Conservation (phyloP, 2,888 invertebrate genomes). For the Caenorhabditis sp. region DNA sequence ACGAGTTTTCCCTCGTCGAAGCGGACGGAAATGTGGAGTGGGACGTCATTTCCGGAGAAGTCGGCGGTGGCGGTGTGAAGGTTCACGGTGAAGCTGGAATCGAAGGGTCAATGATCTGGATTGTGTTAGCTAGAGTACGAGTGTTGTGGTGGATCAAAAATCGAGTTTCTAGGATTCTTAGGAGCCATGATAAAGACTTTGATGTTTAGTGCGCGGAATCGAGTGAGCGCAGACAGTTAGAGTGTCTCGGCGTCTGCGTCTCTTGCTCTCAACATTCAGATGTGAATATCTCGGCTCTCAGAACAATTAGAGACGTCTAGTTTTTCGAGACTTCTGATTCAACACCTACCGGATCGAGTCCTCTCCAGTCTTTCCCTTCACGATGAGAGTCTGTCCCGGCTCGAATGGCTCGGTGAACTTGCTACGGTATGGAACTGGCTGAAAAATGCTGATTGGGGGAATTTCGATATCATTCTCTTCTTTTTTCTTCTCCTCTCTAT, state of each 20-base stretch:
- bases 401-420: slow-evolving; percentile 81
- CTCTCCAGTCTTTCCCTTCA: slow-evolving; percentile 81
- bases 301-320: background rate
- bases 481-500: background rate
- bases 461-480: slow-evolving; percentile 4
- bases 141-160: background rate
- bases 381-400: slow-evolving; percentile 82
- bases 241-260: too few species aligned
- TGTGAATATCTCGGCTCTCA: too few species aligned
- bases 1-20: slow-evolving; percentile 81
- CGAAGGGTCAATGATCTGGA: too few species aligned
- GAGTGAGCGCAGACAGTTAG: too few species aligned
- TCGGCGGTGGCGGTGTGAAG: slow-evolving; percentile 80
- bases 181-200: background rate
- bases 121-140: too few species aligned
- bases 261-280: too few species aligned
- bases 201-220: too few species aligned
- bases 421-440: slow-evolving; percentile 82
- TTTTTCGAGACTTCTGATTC: background rate
- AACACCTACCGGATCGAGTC: slow-evolving; percentile 76
- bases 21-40: slow-evolving; percentile 80
- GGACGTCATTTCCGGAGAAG: slow-evolving; percentile 83
- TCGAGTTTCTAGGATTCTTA: background rate
- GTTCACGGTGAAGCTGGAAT: slow-evolving; percentile 80
- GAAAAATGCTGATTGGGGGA: slow-evolving; percentile 1